Evolutionary conservation across 2,888 invertebrate species (phyloP).

Genomic region (Brachycybe producta): DNA sequence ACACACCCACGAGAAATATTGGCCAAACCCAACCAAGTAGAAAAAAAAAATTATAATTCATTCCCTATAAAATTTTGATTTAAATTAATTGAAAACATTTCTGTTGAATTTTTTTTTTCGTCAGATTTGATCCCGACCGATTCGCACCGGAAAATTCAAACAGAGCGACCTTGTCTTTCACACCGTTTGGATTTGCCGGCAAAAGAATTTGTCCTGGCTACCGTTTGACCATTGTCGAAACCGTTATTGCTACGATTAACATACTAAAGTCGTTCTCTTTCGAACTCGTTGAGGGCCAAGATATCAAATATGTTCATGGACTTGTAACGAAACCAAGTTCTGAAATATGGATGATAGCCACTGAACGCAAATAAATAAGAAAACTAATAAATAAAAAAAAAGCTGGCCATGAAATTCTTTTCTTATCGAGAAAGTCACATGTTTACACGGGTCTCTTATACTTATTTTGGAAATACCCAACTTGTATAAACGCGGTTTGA

Average conservation of each 20-base stretch:
- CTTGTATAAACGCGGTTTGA: no score
- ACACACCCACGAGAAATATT: constrained; percentile 28
- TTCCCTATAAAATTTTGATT: background rate
- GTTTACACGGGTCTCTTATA: no score
- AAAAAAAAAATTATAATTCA: no score
- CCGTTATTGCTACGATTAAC: constrained; percentile 6
- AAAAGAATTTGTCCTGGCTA: constrained; percentile 28
- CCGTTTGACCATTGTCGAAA: constrained; percentile 29
- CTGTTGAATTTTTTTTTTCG: constrained; percentile 2
- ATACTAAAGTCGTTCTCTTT: background rate
- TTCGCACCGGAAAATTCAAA: constrained; percentile 21
- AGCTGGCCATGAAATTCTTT: no score
- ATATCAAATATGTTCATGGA: background rate
- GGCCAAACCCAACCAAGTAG: constrained; percentile 31
- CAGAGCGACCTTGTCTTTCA: constrained; percentile 27
- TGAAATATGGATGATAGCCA: constrained; percentile 5
- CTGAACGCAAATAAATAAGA: background rate
- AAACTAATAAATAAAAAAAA: no score
- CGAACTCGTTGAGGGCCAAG: constrained; percentile 5
- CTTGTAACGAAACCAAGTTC: constrained; percentile 1
- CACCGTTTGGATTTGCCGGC: constrained; percentile 35
- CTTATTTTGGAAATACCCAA: no score
- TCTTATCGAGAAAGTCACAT: no score
- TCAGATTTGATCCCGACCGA: constrained; percentile 22
- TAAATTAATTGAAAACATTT: background rate